phyloP scores from a whole-genome alignment of 2,888 invertebrate genomes.

The Orthosia incerta region DNA sequence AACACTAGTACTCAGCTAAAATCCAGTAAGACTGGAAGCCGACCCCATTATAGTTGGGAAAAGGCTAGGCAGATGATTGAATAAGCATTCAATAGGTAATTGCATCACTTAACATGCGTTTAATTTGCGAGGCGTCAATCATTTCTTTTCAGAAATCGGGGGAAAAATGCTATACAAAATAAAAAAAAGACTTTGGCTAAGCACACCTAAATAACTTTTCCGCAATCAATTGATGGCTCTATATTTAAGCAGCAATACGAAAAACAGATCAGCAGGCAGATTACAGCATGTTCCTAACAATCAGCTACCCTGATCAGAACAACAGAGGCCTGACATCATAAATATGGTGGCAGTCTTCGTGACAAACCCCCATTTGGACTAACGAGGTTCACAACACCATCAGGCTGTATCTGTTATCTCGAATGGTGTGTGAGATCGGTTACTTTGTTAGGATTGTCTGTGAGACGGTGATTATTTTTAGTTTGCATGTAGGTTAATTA shows the following conservation, averaged over 20 bases:
- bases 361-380: conserved; percentile 75
- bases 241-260: conserved; percentile 26
- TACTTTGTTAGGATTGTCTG: conserved; percentile 37
- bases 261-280: conserved; percentile 50
- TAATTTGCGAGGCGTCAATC: background rate
- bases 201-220: background rate
- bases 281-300: conserved; percentile 58
- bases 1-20: too few species aligned
- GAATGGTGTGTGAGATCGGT: conserved; percentile 68
- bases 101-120: background rate
- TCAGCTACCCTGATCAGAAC: conserved; percentile 66
- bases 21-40: too few species aligned
- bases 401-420: conserved; percentile 70
- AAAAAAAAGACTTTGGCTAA: background rate
- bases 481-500: conserved; percentile 47
- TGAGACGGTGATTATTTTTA: conserved; percentile 38
- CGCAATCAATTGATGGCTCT: too few species aligned
- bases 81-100: background rate
- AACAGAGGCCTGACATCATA: conserved; percentile 71
- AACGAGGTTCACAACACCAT: conserved; percentile 68
- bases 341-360: conserved; percentile 73
- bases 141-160: background rate
- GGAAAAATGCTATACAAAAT: too few species aligned
- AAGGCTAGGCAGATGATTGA: too few species aligned
- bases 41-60: too few species aligned